Conservation (phyloP, 2,797 vertebrate species). For the Luscinia luscinia region DNA sequence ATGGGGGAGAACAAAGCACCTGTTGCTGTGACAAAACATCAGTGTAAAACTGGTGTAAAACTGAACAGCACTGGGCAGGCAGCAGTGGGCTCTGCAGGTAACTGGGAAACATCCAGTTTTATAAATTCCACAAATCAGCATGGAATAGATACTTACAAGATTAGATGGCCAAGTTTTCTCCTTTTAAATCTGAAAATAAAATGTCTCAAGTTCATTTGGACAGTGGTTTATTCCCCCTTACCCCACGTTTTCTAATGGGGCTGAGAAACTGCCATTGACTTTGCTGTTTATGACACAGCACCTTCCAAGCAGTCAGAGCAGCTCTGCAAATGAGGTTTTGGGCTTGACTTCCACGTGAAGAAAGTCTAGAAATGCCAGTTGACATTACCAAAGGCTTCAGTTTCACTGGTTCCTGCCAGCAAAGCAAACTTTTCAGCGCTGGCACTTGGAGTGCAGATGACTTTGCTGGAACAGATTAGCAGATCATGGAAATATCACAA, state of each 20-base stretch:
- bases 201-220: not conserved
- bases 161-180: not conserved
- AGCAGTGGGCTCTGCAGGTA: not conserved
- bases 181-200: not conserved
- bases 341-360: not conserved
- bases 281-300: not conserved
- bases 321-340: not conserved
- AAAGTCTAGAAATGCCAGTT: not conserved
- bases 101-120: not conserved
- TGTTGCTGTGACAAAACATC: not conserved
- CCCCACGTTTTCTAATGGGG: not conserved
- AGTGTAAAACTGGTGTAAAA: too few relatives aligned
- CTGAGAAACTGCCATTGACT: not conserved
- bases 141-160: not conserved
- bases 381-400: not conserved
- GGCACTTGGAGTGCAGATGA: not conserved
- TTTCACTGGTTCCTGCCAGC: constrained; percentile 24
- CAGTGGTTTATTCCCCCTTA: not conserved
- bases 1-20: not conserved
- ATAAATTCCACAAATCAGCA: not conserved
- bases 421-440: not conserved
- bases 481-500: constrained; percentile 8
- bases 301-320: not conserved
- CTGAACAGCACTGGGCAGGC: not conserved
- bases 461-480: constrained; percentile 4